A percentile compares a stretch with the other conserved stretches of the same genome.
Conservation (phyloP, 2,888 invertebrate genomes). For the Thyatira batis region DNA sequence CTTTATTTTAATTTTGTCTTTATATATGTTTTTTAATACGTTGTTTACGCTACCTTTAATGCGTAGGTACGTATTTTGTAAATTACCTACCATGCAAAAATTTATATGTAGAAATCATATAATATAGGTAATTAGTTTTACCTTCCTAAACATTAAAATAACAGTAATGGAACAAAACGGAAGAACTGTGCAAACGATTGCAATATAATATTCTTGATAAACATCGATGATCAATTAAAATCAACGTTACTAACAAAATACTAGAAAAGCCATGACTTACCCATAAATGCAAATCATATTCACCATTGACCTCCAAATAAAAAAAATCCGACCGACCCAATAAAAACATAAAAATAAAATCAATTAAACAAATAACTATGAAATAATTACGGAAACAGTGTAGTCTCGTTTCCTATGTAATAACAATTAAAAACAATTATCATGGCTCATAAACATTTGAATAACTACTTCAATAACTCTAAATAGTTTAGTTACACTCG, state of each 20-base stretch:
- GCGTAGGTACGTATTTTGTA: no score
- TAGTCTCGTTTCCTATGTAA: constrained; percentile 22
- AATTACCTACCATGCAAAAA: no score
- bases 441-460: constrained; percentile 39
- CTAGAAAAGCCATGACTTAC: not conserved
- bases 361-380: constrained; percentile 31
- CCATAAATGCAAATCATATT: not conserved
- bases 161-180: no score
- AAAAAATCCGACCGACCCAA: constrained; percentile 16
- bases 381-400: constrained; percentile 33
- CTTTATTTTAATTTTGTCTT: not conserved
- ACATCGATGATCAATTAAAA: no score
- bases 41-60: not conserved
- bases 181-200: no score
- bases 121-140: no score
- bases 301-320: not conserved
- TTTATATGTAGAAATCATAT: no score
- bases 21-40: not conserved
- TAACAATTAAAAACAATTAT: constrained; percentile 34
- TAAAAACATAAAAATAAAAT: constrained; percentile 25
- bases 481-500: constrained; percentile 50
- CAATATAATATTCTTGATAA: no score
- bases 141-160: no score
- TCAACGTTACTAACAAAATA: no score
- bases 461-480: constrained; percentile 36